Evolutionary conservation across 2,113 vertebrate species (phyloP).

Genomic region (Uria lomvia): DNA sequence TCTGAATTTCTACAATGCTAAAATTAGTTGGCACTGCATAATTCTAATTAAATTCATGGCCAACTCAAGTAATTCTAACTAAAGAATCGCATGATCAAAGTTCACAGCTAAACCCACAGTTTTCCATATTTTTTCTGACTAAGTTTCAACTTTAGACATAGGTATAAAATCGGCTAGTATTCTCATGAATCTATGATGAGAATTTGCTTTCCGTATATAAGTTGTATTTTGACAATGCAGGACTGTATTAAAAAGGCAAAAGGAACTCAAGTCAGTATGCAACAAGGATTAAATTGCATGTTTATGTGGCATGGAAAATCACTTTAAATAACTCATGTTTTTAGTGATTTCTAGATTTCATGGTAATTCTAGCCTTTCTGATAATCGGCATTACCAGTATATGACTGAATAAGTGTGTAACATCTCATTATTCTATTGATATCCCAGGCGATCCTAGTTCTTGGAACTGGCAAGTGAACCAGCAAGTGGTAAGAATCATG

Average conservation of each 20-base stretch:
- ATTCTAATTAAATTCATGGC: not conserved
- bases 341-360: not conserved
- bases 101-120: not conserved
- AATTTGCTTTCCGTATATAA: not conserved
- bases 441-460: not conserved
- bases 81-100: not conserved
- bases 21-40: not conserved
- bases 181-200: not conserved
- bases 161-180: not conserved
- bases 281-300: not conserved
- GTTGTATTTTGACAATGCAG: not conserved
- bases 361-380: not conserved
- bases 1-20: not conserved
- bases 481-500: not conserved
- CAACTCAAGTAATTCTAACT: not conserved
- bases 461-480: not conserved
- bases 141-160: not conserved
- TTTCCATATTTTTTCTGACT: not conserved
- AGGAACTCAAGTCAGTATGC: not conserved
- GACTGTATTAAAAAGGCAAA: not conserved
- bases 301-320: not conserved
- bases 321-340: not conserved
- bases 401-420: not conserved
- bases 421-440: not conserved
- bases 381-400: not conserved